Percentiles rank a stretch among this genome's conserved stretches.
phyloP scores from a whole-genome alignment of 2,797 vertebrate genomes.

The Acestrorhynchus altus region DNA sequence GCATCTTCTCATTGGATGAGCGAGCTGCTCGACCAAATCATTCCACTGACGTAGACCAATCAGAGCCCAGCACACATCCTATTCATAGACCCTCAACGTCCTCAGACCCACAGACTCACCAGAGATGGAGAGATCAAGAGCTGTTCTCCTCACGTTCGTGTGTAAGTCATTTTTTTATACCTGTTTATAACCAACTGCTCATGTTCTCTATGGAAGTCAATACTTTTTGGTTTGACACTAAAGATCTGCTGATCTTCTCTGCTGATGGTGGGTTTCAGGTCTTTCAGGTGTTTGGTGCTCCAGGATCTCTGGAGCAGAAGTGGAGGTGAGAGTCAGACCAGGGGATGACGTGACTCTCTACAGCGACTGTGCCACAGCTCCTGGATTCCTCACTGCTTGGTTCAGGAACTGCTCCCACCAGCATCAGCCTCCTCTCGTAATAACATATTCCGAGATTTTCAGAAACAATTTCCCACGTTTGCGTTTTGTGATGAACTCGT shows the following conservation, averaged over 20 bases:
- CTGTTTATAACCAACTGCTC: background rate
- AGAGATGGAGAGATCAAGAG: constrained; percentile 34
- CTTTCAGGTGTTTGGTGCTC: constrained; percentile 36
- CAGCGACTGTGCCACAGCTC: constrained; percentile 3
- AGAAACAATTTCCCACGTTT: background rate
- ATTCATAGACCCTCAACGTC: background rate
- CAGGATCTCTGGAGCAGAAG: constrained; percentile 22
- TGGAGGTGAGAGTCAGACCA: constrained; percentile 39
- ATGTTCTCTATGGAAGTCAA: background rate
- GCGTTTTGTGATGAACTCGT: background rate
- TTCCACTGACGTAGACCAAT: too few species aligned
- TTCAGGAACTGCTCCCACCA: constrained; percentile 47
- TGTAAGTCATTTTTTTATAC: constrained; percentile 7
- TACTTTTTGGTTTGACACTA: too few species aligned
- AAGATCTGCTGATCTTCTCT: too few species aligned
- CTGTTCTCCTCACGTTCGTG: background rate
- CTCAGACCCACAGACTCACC: background rate
- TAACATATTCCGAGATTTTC: accelerated
- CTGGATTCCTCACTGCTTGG: background rate
- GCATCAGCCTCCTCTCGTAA: constrained; percentile 30
- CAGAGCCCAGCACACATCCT: background rate
- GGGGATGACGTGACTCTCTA: constrained; percentile 52
- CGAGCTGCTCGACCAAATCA: too few species aligned
- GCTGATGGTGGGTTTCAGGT: background rate
- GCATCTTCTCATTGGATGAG: too few species aligned